phyloP scores from a whole-genome alignment of 2,888 invertebrate species.

The Tetheella fluctuosa region DNA sequence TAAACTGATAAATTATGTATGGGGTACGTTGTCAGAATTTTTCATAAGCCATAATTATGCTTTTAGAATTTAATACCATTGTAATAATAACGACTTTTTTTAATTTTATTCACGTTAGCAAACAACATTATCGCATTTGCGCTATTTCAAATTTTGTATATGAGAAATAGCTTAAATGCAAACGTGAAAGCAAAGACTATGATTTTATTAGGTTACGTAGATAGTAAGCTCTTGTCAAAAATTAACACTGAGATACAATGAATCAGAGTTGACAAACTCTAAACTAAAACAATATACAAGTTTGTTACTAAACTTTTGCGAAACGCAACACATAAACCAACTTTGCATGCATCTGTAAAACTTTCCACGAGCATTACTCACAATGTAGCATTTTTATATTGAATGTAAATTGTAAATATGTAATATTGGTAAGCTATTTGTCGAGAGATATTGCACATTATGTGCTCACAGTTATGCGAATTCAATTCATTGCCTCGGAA shows the following conservation, averaged over 20 bases:
- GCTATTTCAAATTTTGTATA: no score
- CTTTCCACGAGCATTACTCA: constrained; percentile 36
- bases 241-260: not conserved
- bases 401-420: constrained; percentile 46
- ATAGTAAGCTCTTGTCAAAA: no score
- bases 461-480: constrained; percentile 43
- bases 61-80: no score
- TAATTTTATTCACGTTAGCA: no score
- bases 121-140: no score
- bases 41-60: no score
- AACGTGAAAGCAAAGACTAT: no score
- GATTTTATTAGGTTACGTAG: no score
- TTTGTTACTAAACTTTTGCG: not conserved
- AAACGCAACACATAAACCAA: not conserved
- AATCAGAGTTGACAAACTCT: not conserved
- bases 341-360: constrained; percentile 16
- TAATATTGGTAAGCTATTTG: constrained; percentile 31
- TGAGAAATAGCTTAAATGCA: no score
- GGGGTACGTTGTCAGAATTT: no score
- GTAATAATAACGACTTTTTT: no score
- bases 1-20: constrained; percentile 13
- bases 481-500: constrained; percentile 47
- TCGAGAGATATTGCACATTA: constrained; percentile 32
- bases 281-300: not conserved
- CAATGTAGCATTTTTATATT: constrained; percentile 47